Base-by-base conservation (phyloP, 2,113 vertebrate genomes). In the Potamarius usumacintae region DNA sequence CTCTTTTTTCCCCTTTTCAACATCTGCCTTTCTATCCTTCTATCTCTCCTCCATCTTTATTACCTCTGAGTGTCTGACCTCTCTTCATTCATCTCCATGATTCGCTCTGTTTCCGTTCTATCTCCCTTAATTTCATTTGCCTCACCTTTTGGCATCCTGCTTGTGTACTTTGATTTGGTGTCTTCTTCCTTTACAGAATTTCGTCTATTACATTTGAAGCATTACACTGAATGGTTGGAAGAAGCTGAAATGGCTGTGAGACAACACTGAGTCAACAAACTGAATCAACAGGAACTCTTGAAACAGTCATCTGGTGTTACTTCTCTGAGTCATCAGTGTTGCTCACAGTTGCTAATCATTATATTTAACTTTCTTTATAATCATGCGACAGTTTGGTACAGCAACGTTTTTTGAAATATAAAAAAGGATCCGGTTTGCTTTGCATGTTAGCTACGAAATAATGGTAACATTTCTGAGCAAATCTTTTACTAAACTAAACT, bases 161-260 rank as follows among this genome's bases (percentile, higher is more conserved):
- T 34, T 53, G n/a, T 83, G 14, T 84, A 18, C n/a, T 53, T 87
- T 42, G 48, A 77, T 67, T 77, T 17, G 4, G 58, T 48, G 25
- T 82, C 20, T 42, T 82, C 58, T 67, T 86, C 17, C 69, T 52
- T 77, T 12, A 15, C 58, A 58, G 20, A 60, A 25, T 84, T 69
- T 62, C 8, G 2, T 81, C 74, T 55, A 20, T 88, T 85, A 15
- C 12, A 69, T 89, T 83, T 67, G 15, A 72, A 57, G 53, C 60
- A 4, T 6, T 18, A 65, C 53, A 58, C 69, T 55, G 89, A 85
- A 83, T 78, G 57, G 58, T 25, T 57, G 20, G 78, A 85, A 53
- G 74, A 80, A 86, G 84, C 78, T 87, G 89, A 91, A 89, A 81
- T 77, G 89, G 69, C 83, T 91, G 90, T 20, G 77, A 90, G 90